These are phyloP conservation scores for Oncorhynchus tshawytscha DNA, from an alignment of 2,113 vertebrate genomes.

Conservation along the genomic window DNA sequence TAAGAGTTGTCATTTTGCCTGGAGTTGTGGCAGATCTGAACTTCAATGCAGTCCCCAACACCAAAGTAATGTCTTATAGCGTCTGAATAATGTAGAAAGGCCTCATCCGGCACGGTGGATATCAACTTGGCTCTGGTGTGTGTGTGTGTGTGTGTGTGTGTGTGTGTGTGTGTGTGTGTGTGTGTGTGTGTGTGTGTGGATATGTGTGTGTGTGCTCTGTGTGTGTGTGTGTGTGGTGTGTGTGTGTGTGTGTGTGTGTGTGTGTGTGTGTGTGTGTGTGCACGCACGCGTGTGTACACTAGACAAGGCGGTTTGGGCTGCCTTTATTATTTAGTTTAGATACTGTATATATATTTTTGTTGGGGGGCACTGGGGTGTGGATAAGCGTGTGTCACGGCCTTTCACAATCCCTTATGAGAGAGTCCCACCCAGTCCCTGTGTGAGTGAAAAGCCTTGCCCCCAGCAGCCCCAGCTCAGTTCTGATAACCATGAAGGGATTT, in stretches of 20 bases:
- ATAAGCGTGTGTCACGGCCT: slow-evolving; percentile 79
- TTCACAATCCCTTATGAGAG: slow-evolving; percentile 72
- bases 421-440: slow-evolving; percentile 67
- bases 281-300: slow-evolving; percentile 26
- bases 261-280: slow-evolving; percentile 35
- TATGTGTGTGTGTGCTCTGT: too few species aligned
- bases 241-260: slow-evolving; percentile 38
- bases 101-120: too few species aligned
- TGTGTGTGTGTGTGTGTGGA: slow-evolving; percentile 30
- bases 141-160: slow-evolving; percentile 33
- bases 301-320: slow-evolving; percentile 38
- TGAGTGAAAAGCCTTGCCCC: slow-evolving; percentile 64
- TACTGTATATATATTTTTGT: slow-evolving; percentile 61
- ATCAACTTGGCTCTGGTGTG: too few species aligned
- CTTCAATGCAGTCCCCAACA: too few species aligned
- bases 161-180: slow-evolving; percentile 34
- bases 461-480: slow-evolving; percentile 67
- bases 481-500: slow-evolving; percentile 81
- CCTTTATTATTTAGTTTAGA: slow-evolving; percentile 54
- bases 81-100: too few species aligned
- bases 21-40: too few species aligned
- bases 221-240: too few species aligned
- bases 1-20: too few species aligned
- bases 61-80: too few species aligned
- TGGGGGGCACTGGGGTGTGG: slow-evolving; percentile 69